Percentiles rank a stretch among this genome's conserved stretches.
Conservation (phyloP, 2,113 vertebrate genomes). For the Indicator maculatus region DNA sequence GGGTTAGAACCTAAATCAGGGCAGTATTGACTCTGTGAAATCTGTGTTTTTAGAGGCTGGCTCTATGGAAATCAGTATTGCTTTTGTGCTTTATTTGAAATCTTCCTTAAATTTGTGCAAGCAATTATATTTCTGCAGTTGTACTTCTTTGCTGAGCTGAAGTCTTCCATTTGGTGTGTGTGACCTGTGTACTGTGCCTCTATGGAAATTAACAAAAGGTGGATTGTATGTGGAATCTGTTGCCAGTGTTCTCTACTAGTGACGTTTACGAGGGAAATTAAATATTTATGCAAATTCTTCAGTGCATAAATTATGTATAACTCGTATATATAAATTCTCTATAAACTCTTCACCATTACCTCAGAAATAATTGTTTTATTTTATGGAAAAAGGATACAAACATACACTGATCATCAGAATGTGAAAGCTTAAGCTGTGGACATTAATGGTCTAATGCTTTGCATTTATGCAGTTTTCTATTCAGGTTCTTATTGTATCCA, state of each 20-base stretch:
- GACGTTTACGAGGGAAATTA: not conserved
- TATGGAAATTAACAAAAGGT: not conserved
- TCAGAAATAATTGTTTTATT: not conserved
- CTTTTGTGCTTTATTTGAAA: not conserved
- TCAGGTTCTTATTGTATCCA: not conserved
- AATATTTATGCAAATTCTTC: not conserved
- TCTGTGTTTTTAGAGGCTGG: not conserved
- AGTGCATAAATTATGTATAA: not conserved
- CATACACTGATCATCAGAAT: not conserved
- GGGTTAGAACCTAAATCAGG: slow-evolving; percentile 21
- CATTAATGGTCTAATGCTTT: not conserved
- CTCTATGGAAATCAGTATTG: not conserved
- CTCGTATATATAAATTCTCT: not conserved
- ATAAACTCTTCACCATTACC: not conserved
- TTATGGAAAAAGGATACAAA: not conserved
- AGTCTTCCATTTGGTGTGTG: not conserved
- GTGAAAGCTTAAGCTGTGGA: not conserved
- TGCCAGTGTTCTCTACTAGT: not conserved
- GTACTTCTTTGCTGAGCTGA: not conserved
- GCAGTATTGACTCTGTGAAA: not conserved
- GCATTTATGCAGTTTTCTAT: not conserved
- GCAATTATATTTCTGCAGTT: not conserved
- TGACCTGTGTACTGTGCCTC: not conserved
- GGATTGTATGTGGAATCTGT: not conserved
- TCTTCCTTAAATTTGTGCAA: not conserved